phyloP scores from a whole-genome alignment of 2,888 invertebrate genomes.

The Erpobdella octoculata region DNA sequence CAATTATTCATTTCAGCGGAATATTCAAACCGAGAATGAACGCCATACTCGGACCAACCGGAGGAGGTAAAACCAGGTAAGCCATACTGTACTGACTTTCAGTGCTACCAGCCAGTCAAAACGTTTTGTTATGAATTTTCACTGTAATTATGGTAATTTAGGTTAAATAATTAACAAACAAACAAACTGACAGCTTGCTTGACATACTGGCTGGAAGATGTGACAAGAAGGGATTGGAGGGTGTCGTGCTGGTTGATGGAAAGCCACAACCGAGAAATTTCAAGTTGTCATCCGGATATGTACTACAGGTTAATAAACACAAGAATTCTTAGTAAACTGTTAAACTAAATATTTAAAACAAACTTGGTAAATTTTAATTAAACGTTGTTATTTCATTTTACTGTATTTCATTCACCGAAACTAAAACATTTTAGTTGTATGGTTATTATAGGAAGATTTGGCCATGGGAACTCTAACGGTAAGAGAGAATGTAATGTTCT shows the following conservation, averaged over 20 bases:
- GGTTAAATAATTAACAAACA: background rate
- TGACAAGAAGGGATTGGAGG: constrained; percentile 33
- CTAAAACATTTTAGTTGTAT: too few species aligned
- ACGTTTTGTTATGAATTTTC: too few species aligned
- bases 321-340: too few species aligned
- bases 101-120: too few species aligned
- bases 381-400: too few species aligned
- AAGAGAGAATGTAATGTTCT: constrained; percentile 50
- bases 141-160: too few species aligned
- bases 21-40: constrained; percentile 49
- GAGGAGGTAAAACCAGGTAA: constrained; percentile 47
- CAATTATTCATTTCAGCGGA: constrained; percentile 25
- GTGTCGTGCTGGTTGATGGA: constrained; percentile 48
- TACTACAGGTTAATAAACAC: constrained; percentile 51
- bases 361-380: too few species aligned
- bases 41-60: constrained; percentile 51
- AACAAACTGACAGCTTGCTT: constrained; percentile 36
- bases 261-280: constrained; percentile 47
- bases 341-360: too few species aligned
- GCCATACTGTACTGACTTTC: too few species aligned
- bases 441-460: constrained; percentile 48
- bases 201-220: constrained; percentile 38
- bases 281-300: constrained; percentile 51
- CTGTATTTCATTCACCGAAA: too few species aligned
- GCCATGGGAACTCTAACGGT: constrained; percentile 51